Percentiles rank a stretch among this genome's conserved stretches.
Evolutionary conservation across 2,113 vertebrate genomes (phyloP).

Genomic region (Synodontis membranacea): DNA sequence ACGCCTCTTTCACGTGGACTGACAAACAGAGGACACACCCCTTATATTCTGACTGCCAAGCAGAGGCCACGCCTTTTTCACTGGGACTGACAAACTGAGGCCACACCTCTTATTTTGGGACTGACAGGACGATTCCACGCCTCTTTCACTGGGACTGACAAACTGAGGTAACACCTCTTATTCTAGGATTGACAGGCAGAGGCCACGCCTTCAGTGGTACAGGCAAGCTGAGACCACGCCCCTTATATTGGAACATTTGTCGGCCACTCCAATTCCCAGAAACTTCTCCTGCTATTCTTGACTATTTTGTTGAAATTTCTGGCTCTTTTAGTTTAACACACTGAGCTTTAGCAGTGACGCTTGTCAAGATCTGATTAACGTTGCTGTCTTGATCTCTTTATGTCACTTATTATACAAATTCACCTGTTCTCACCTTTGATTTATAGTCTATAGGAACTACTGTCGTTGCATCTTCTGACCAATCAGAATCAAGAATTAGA

Average conservation of each 20-base stretch:
- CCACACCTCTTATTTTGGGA: neutral
- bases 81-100: neutral
- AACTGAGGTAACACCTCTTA: neutral
- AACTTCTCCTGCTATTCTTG: no score
- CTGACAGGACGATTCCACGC: neutral
- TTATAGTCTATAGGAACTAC: no score
- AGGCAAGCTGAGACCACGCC: neutral
- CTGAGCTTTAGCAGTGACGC: no score
- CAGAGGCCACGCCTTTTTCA: neutral
- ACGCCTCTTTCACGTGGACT: neutral
- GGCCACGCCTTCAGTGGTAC: no score
- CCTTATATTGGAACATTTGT: neutral
- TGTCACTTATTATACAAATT: no score
- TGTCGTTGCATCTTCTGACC: neutral
- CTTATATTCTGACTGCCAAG: neutral
- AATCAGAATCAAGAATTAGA: neutral
- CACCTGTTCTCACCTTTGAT: no score
- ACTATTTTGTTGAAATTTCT: no score
- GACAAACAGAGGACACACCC: neutral
- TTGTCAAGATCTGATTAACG: no score
- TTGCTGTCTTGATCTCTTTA: neutral
- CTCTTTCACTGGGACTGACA: neutral
- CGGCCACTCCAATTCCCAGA: no score
- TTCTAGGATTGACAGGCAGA: neutral
- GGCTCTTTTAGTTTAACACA: no score